Percentiles rank a stretch among this genome's conserved stretches.
These are phyloP conservation scores for Brachionus rubens DNA, from an alignment of 1,140 invertebrate genomes.

Conservation along the genomic window DNA sequence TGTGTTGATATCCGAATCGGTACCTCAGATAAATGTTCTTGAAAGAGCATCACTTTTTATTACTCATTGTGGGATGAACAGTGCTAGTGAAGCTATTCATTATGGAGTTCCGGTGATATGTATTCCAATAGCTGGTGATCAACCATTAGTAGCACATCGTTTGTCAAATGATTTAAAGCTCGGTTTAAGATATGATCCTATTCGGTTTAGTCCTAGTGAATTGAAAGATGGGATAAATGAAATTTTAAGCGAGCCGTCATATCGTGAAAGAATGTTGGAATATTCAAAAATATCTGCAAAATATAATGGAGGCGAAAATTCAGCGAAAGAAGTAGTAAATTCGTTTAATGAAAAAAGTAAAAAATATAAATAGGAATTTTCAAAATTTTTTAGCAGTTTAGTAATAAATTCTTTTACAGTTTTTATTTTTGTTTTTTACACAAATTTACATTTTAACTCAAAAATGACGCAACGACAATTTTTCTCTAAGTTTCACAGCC, in stretches of 20 bases:
- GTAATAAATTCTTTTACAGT: no score
- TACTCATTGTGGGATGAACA: slow-evolving; percentile 27
- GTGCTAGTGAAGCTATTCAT: slow-evolving; percentile 19
- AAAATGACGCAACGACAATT: no score
- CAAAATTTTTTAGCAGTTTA: no score
- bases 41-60: slow-evolving; percentile 31
- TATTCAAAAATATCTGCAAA: neutral
- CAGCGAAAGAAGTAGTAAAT: neutral
- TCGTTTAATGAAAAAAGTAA: neutral
- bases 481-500: no score
- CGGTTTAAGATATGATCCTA: neutral
- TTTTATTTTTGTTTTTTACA: no score
- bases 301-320: neutral
- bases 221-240: neutral
- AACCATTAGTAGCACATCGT: slow-evolving; percentile 11
- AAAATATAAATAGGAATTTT: neutral
- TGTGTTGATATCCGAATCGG: neutral
- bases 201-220: neutral
- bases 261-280: neutral
- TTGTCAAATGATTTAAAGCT: slow-evolving; percentile 6
- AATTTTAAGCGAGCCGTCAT: neutral
- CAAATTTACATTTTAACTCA: no score
- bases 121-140: slow-evolving; percentile 11
- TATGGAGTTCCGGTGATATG: slow-evolving; percentile 15
- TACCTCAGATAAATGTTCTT: slow-evolving; percentile 6